Base-by-base conservation (phyloP, 37 sponge, comb jelly and placozoan genomes). In the Agelas oroides region DNA sequence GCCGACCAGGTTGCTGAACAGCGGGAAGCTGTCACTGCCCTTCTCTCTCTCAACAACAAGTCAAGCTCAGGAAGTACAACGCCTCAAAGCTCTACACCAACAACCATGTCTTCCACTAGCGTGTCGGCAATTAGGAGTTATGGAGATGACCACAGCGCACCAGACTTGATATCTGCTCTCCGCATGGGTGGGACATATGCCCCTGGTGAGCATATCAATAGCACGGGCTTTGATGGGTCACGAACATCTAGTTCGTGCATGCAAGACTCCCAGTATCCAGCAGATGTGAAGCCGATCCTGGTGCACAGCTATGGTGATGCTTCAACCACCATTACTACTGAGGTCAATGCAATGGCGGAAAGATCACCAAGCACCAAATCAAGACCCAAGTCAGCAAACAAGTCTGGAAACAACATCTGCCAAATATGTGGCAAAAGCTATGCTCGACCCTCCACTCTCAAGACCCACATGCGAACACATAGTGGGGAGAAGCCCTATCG, bases 391-490 rank as follows among this genome's bases (percentile, higher is more conserved):
- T 63, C 62, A 12, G 55, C 64, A 5, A 61, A 27, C 73, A 86
- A 86, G 53, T 71, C 86, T 17, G 78, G 86, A 0, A 85, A 71
- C 71, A 86, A 86, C 64, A 55, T 87, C 71, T 97, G 98, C 68
- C 91, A 94, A 31, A 88, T 96, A 40, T 98, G 99, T 78, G 97
- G 97, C n/a, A 98, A 98, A 75, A 93, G 80, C 28, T 98, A 96
- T 80, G 97, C 99, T 16, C 90, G 97, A 40, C 96, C 93, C 2
- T 96, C 97, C 32, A 96, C 99, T 20, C 96, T 98, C 38, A 92
- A 92, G 59, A 95, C 99, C 0, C 99, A 98, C 86, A 82, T 98
- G 92, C 52, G 93, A 65, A 88, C 97, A 28, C 99, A 98, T 83
- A 86, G 84, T 13, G 99, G 99, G 16, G 99, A 98, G 79, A 94